A percentile compares a stretch with the other conserved stretches of the same genome.
Conservation (phyloP, 30 jellyfish, hydroid and myxozoan genomes). For the Sanderia malayensis region DNA sequence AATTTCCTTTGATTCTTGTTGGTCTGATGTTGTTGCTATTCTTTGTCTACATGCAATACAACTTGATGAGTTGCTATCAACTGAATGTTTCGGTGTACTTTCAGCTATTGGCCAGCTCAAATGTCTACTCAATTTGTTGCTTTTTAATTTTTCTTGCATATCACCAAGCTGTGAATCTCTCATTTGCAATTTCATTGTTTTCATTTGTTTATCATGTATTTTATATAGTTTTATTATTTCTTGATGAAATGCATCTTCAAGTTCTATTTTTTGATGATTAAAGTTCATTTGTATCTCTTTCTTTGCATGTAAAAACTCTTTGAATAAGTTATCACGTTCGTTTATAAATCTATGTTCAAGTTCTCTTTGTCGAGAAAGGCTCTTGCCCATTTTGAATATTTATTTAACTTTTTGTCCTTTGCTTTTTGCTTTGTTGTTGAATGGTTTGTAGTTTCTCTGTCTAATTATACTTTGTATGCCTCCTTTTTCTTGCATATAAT, state of each 20-base stretch:
- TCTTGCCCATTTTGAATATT: conserved; percentile 33
- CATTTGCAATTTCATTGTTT: conserved; percentile 52
- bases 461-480: background rate
- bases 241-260: conserved; percentile 50
- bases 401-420: background rate
- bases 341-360: conserved; percentile 29
- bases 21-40: too few species aligned
- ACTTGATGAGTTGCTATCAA: background rate
- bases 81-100: conserved; percentile 51
- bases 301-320: conserved; percentile 47
- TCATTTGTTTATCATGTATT: conserved; percentile 45
- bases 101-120: conserved; percentile 65
- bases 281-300: conserved; percentile 44
- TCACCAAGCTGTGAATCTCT: conserved; percentile 63
- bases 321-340: conserved; percentile 49
- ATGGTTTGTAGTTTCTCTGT: background rate
- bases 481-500: background rate
- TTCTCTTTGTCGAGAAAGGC: conserved; percentile 42
- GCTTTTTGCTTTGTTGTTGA: background rate
- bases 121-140: conserved; percentile 44
- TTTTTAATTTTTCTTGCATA: conserved; percentile 28
- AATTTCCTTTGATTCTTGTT: conserved; percentile 1
- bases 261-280: conserved; percentile 38
- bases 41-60: conserved; percentile 15
- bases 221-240: conserved; percentile 42